Evolutionary conservation across 2,113 vertebrate species (phyloP).

Genomic region (Eretmochelys imbricata): DNA sequence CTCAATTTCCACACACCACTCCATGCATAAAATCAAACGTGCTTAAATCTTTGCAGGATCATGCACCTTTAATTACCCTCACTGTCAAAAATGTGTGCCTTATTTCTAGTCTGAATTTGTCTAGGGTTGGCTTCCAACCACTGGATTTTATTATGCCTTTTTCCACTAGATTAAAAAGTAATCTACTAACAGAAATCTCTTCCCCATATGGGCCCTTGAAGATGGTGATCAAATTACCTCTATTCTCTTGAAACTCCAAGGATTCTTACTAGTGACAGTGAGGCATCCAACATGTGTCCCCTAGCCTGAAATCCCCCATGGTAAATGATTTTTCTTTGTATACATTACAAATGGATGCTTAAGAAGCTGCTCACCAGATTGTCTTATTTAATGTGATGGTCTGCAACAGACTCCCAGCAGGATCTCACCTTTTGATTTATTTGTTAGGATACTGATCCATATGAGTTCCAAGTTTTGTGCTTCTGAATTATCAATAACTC

Average conservation of each 20-base stretch:
- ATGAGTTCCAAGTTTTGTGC: neutral
- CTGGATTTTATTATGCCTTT: neutral
- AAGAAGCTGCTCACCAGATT: neutral
- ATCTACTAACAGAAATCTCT: neutral
- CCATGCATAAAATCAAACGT: too few relatives aligned
- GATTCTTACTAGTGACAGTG: too few relatives aligned
- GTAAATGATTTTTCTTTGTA: neutral
- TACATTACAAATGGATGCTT: fast-evolving
- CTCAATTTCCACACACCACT: too few relatives aligned
- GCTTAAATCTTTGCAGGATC: too few relatives aligned
- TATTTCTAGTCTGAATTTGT: neutral
- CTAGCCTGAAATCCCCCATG: neutral
- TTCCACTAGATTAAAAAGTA: neutral
- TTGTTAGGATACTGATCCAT: neutral
- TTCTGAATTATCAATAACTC: neutral
- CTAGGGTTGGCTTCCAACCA: neutral
- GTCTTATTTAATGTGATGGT: neutral
- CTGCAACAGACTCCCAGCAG: neutral
- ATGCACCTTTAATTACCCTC: neutral
- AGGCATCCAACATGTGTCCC: neutral
- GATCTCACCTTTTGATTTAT: neutral
- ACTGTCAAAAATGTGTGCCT: neutral
- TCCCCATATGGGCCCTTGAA: neutral
- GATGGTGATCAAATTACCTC: neutral
- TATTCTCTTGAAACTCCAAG: too few relatives aligned